Evolutionary conservation across 2,113 vertebrate species (phyloP).

Genomic region (Urocynchramus pylzowi): DNA sequence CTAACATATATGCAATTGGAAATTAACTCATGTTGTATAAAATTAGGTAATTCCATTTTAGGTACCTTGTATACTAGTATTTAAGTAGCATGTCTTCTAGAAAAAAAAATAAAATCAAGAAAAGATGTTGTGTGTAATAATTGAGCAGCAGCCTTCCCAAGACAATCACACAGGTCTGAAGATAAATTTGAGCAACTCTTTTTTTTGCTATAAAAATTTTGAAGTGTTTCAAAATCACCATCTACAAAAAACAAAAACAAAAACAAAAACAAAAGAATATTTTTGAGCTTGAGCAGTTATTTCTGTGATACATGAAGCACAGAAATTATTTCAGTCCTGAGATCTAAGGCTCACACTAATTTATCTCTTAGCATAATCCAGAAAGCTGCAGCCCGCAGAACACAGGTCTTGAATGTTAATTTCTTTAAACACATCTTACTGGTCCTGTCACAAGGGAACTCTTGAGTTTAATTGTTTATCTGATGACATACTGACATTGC

Average conservation of each 20-base stretch:
- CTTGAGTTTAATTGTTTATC: not conserved
- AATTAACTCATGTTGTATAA: not conserved
- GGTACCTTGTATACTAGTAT: not conserved
- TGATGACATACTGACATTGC: not conserved
- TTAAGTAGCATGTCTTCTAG: not conserved
- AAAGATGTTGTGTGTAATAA: not conserved
- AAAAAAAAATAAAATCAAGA: not conserved
- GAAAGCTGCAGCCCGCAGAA: not conserved
- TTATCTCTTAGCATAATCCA: not conserved
- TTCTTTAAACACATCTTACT: not conserved
- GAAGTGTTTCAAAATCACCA: not conserved
- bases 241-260: not conserved
- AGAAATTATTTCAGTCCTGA: not conserved
- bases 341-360: not conserved
- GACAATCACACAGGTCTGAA: not conserved
- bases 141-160: not conserved
- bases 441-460: not conserved
- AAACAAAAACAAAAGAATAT: too few species aligned
- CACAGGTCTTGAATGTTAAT: not conserved
- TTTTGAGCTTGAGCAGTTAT: not conserved
- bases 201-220: not conserved
- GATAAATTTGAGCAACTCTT: not conserved
- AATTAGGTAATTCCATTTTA: not conserved
- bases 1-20: not conserved
- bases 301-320: not conserved